phyloP scores from a whole-genome alignment of 2,888 invertebrate species.

The Parnassius apollo region DNA sequence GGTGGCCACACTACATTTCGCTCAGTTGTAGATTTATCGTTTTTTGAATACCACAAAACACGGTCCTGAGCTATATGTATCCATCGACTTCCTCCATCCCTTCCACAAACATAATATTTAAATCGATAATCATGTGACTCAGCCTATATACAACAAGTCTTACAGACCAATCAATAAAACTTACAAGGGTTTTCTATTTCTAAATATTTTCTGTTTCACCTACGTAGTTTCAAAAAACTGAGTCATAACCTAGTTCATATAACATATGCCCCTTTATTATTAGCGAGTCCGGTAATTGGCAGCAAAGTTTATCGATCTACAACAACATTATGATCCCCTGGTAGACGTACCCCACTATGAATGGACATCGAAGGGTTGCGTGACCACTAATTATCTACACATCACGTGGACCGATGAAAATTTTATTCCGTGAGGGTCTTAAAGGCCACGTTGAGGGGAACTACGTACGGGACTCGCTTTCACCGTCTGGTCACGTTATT shows the following conservation, averaged over 20 bases:
- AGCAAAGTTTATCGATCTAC: slow-evolving; percentile 15
- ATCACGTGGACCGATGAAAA: slow-evolving; percentile 39
- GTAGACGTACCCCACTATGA: slow-evolving; percentile 36
- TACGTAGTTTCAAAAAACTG: neutral
- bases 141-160: no score
- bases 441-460: slow-evolving; percentile 49
- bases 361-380: slow-evolving; percentile 52
- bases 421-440: slow-evolving; percentile 41
- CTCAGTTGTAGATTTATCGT: no score
- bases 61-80: no score
- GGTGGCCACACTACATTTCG: no score
- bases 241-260: neutral
- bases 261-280: neutral
- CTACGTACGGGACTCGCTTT: neutral
- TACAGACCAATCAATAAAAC: no score
- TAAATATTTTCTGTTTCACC: neutral
- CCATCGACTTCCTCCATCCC: no score
- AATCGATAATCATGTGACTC: no score
- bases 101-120: no score
- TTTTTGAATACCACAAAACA: no score
- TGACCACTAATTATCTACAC: slow-evolving; percentile 57
- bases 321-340: slow-evolving; percentile 19
- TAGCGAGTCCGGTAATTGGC: slow-evolving; percentile 14
- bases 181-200: neutral
- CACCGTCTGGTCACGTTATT: neutral